Conservation (phyloP, 2,797 vertebrate genomes). For the Poecilia velifera region DNA sequence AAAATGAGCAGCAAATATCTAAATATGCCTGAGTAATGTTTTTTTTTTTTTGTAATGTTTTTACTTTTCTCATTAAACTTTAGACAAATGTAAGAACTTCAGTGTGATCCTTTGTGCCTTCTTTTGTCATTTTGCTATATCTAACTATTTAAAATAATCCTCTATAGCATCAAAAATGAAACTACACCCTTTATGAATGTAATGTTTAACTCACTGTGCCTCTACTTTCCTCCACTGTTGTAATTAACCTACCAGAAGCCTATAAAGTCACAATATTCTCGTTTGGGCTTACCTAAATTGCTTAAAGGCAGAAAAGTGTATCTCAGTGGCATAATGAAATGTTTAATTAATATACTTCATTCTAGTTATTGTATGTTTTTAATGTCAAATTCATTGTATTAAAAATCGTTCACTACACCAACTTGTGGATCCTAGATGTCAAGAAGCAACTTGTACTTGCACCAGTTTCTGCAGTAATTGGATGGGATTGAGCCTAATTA, state of each 20-base stretch:
- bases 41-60: not conserved
- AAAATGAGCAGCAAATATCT: not conserved
- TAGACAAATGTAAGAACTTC: not conserved
- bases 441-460: not conserved
- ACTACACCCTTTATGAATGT: not conserved
- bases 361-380: not conserved
- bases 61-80: not conserved
- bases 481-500: not conserved
- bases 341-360: not conserved
- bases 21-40: not conserved
- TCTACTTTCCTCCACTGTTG: not conserved
- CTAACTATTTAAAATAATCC: not conserved
- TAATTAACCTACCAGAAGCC: not conserved
- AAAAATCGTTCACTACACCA: not conserved
- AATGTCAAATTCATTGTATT: not conserved
- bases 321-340: not conserved
- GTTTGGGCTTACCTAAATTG: not conserved
- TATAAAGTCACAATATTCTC: not conserved
- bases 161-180: not conserved
- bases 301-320: not conserved
- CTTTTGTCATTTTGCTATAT: not conserved
- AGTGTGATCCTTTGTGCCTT: not conserved
- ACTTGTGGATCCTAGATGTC: not conserved
- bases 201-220: not conserved
- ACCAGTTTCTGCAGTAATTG: not conserved